A percentile compares a stretch with the other conserved stretches of the same genome.
Conservation (phyloP, 2,113 vertebrate species). For the Dipodomys spectabilis region DNA sequence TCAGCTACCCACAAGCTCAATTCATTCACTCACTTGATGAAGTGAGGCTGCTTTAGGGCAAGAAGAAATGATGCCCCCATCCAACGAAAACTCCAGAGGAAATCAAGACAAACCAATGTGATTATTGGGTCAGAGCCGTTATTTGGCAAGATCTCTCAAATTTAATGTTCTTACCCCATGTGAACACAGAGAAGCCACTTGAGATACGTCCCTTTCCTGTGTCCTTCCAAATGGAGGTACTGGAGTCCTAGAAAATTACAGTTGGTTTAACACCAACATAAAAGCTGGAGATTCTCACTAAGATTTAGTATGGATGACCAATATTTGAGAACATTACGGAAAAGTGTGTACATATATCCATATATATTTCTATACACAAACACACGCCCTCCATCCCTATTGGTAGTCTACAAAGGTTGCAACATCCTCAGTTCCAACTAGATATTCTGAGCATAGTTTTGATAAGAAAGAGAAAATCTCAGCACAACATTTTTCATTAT, state of each 20-base stretch:
- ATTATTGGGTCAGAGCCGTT: neutral
- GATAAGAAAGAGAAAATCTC: neutral
- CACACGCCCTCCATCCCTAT: neutral
- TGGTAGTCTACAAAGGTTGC: neutral
- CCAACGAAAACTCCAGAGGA: constrained; percentile 39
- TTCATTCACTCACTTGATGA: constrained; percentile 6
- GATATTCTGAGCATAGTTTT: constrained; percentile 37
- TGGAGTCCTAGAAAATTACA: neutral
- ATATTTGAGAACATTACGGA: constrained; percentile 22
- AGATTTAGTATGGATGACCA: neutral
- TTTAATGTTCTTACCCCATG: constrained; percentile 8
- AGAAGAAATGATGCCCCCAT: constrained; percentile 14
- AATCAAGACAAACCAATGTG: constrained; percentile 29
- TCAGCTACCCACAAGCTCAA: neutral
- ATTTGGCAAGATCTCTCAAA: constrained; percentile 39
- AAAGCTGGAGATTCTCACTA: neutral
- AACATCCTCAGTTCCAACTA: neutral
- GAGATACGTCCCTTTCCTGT: neutral
- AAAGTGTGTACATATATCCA: neutral
- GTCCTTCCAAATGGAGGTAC: neutral
- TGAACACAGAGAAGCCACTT: constrained; percentile 10
- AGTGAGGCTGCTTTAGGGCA: constrained; percentile 30
- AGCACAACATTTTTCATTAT: neutral
- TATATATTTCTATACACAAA: too few species aligned
- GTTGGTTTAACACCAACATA: neutral